A percentile compares a stretch with the other conserved stretches of the same genome.
Evolutionary conservation across 2,113 vertebrate genomes (phyloP).

Genomic region (Ammodytes dubius): DNA sequence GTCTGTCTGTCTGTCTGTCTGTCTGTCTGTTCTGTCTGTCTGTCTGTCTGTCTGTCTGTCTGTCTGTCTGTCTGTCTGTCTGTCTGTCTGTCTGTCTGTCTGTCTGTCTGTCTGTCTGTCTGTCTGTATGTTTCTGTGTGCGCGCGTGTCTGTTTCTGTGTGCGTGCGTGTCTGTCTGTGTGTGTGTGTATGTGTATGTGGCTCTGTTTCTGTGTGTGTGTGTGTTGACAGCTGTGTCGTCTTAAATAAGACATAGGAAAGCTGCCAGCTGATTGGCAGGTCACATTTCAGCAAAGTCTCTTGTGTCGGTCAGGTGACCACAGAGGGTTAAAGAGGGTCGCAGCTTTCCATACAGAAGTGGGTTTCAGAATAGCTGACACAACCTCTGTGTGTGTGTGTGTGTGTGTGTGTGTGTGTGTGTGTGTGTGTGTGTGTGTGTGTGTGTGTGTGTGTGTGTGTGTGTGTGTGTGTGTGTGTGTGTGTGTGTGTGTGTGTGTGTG

Average conservation of each 20-base stretch:
- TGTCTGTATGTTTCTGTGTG: background rate
- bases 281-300: constrained; percentile 53
- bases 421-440: too few relatives aligned
- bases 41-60: background rate
- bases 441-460: too few relatives aligned
- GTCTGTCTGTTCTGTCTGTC: too few relatives aligned
- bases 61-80: background rate
- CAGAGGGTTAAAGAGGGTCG: constrained; percentile 23
- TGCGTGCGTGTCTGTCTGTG: background rate
- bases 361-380: constrained; percentile 23
- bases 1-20: background rate
- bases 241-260: constrained; percentile 24
- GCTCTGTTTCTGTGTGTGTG: background rate
- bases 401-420: too few relatives aligned
- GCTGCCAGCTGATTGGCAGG: constrained; percentile 33
- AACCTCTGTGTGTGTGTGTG: too few relatives aligned
- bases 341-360: constrained; percentile 41
- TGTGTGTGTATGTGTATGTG: background rate
- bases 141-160: background rate
- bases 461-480: too few relatives aligned
- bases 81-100: too few relatives aligned
- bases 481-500: too few relatives aligned
- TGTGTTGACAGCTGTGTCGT: constrained; percentile 5
- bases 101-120: too few relatives aligned
- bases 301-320: constrained; percentile 41